Base-by-base conservation (phyloP, 2,888 invertebrate genomes). In the Andrena dorsata region DNA sequence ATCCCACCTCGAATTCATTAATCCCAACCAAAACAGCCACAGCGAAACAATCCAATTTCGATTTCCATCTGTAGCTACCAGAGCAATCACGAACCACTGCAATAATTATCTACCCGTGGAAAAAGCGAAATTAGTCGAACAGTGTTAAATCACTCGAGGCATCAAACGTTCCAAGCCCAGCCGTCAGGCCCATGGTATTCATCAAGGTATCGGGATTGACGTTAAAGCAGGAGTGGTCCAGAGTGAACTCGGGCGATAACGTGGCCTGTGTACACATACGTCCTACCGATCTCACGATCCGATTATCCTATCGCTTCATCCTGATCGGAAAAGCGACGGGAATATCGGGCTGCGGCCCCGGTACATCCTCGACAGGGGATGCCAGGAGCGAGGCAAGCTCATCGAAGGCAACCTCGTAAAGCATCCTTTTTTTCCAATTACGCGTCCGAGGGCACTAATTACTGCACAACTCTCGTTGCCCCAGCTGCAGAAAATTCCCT, bases 371-470 rank as follows among this genome's bases (percentile, higher is more conserved):
- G n/a, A 35, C 32, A 2, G 10, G 23, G 53, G 26, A 41, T 20
- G 68, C 63, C 53, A 35, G 41, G 7, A 65, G 69, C 71, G 7
- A 70, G 26, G 51, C 26, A 28, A 1, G 23, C 8, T 63, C 61
- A 2, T 66, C 47, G 68, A 47, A 63, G 63, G 28, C 73, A 68
- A 49, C 4, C 63, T 76, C 82, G 60, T 79, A 79, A 79, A 79
- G n/a, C 53, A 65, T 69, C 35, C 16, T 51, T 41, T 66, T 66
- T 77, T 75, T 49, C 58, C 65, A 72, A 72, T 81, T 66, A 78
- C n/a, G 35, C 23, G 13, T 41, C 13, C 35, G 6, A 47, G 26
- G 63, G 56, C 66, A 73, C 61, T 80, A 76, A 84, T 83, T 80
- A 70, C 53, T 30, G 6, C 2, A n/a, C 41, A 26, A 32, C 20